Evolutionary conservation across 1,140 invertebrate genomes (phyloP), one percentile per base, ranked within the genome.

Genomic region (Pseudomyrmex flavicornis): DNA sequence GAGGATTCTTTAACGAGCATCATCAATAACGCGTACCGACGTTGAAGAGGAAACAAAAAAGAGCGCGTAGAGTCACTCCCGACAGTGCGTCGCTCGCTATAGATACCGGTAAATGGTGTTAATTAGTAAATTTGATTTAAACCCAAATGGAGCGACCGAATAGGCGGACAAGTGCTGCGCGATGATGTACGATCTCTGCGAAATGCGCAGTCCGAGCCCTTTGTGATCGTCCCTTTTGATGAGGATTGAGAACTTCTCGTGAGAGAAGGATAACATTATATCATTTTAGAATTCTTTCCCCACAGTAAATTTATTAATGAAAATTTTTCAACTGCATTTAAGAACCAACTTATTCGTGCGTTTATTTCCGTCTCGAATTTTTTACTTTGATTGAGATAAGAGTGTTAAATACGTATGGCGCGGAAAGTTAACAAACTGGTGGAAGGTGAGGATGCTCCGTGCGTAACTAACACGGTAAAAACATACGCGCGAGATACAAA

Each of bases 121-220:
- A 89, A 91, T 91, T 91, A 89, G 90, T 91, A 91, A 88, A 91
- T 91, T 91, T 89, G 89, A 90, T 91, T 90, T 88, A 90, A 88
- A 69, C 90, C 82, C 83, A 82, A 90, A 88, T 80, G 87, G 79
- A 85, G 87, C 86, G 85, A 86, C 79, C 89, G 88, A 62, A 89
- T 87, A 89, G 88, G 89, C 85, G 85, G 83, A 90, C 84, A 88
- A 89, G 84, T 85, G 83, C 65, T 83, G 77, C 86, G 44, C 84
- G 66, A 89, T 89, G 87, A 89, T 89, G 87, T 89, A 89, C 87
- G 87, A 89, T 72, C 87, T 74, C 61, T 77, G 87, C 86, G 84
- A 89, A 88, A 88, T 88, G 63, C 77, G 83, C 87, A 48, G 82
- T 17, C 52, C 52, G 63, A 17, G 46, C 76, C 68, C 54, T 80